These are phyloP conservation scores for Gonocerus acuteangulatus DNA, from an alignment of 2,888 invertebrate species.

Conservation along the genomic window DNA sequence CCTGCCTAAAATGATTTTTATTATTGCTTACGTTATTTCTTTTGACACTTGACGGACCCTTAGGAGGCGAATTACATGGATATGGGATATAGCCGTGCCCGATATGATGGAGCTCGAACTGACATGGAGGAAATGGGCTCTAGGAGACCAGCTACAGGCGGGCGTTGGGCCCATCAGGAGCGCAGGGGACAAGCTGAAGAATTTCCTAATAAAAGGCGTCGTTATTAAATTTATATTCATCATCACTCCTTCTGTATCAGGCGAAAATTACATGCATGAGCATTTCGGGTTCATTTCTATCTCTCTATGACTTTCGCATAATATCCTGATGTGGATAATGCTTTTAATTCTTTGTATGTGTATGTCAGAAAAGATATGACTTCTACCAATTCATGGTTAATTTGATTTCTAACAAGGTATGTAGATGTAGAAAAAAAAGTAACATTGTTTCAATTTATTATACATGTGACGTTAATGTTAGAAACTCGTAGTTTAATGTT, in stretches of 20 bases:
- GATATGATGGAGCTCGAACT: slow-evolving; percentile 35
- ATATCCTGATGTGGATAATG: not conserved
- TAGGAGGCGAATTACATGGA: slow-evolving; percentile 26
- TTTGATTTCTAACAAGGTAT: not conserved
- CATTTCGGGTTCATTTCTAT: not conserved
- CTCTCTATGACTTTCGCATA: not conserved
- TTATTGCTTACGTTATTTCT: not conserved
- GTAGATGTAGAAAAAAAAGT: not conserved
- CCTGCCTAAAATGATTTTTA: not conserved
- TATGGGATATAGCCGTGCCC: slow-evolving; percentile 27
- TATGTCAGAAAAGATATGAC: not conserved
- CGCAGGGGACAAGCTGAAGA: slow-evolving; percentile 46
- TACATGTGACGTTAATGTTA: no score
- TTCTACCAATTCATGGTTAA: not conserved
- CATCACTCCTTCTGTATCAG: not conserved
- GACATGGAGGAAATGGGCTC: slow-evolving; percentile 35
- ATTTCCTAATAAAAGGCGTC: slow-evolving; percentile 59
- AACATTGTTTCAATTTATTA: not conserved
- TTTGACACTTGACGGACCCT: not conserved
- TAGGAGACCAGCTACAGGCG: slow-evolving; percentile 32
- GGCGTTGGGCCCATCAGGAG: slow-evolving; percentile 38
- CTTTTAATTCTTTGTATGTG: not conserved
- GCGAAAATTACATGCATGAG: not conserved
- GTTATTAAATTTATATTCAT: slow-evolving; percentile 47
- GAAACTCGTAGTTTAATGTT: no score